Evolutionary conservation across 2,797 vertebrate species (phyloP).

Genomic region (Emys orbicularis): DNA sequence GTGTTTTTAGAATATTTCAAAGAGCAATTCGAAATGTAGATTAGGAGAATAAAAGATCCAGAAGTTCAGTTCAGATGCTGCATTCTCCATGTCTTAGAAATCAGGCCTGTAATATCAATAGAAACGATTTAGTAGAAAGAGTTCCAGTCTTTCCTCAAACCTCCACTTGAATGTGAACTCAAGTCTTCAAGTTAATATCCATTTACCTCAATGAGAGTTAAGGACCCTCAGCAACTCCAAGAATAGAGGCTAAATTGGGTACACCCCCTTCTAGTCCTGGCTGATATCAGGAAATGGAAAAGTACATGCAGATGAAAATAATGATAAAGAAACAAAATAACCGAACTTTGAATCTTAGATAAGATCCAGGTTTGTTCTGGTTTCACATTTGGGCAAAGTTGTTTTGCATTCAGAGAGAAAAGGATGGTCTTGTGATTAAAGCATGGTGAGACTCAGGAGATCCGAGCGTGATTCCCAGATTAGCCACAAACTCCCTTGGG

Average conservation of each 20-base stretch:
- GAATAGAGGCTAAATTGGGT: background rate
- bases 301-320: background rate
- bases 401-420: background rate
- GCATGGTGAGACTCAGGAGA: background rate
- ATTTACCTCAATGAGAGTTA: background rate
- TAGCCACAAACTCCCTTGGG: background rate
- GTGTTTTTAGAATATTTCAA: background rate
- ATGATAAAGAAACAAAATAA: background rate
- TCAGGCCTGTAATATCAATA: background rate
- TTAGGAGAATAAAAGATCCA: background rate
- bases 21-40: background rate
- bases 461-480: background rate
- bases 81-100: background rate
- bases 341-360: background rate
- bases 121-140: background rate
- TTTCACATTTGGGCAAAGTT: background rate
- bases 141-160: background rate
- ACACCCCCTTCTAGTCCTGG: too few relatives aligned
- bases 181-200: background rate
- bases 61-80: background rate
- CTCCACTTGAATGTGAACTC: fast-evolving
- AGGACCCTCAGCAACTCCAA: background rate
- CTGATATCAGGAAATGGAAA: background rate
- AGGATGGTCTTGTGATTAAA: background rate
- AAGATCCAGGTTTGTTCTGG: background rate